These are phyloP conservation scores for Aradus depressus DNA, from an alignment of 2,888 invertebrate genomes.

Conservation along the genomic window DNA sequence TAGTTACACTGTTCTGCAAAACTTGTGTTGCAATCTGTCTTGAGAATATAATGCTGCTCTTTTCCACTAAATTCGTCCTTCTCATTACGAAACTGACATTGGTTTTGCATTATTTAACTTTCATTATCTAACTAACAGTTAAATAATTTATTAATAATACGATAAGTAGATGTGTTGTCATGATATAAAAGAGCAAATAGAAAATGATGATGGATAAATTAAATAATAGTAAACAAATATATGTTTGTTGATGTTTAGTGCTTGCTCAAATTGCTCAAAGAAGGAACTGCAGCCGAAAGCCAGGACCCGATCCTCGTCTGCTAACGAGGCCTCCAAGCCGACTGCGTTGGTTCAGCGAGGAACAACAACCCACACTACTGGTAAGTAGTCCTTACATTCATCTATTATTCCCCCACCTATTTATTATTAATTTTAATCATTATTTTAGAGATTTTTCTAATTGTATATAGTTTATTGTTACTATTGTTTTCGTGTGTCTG, in stretches of 20 bases:
- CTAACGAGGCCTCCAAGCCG: conserved; percentile 59
- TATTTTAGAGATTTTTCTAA: not conserved
- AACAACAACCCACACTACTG: conserved; percentile 33
- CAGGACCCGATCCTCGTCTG: conserved; percentile 55
- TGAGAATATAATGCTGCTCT: no score
- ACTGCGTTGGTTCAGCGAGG: conserved; percentile 46
- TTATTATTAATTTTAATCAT: not conserved
- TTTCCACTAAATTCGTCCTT: no score
- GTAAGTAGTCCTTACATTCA: not conserved
- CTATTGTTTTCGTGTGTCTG: no score
- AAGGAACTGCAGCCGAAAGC: conserved; percentile 48
- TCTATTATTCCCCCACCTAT: not conserved
- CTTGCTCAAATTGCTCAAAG: conserved; percentile 43
- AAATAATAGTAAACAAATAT: not conserved
- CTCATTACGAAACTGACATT: no score
- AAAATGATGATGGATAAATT: not conserved
- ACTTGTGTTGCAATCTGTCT: no score
- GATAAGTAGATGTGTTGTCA: no score
- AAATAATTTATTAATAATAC: no score
- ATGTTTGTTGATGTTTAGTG: conserved; percentile 21
- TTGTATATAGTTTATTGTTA: no score
- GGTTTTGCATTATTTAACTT: no score
- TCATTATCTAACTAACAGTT: no score
- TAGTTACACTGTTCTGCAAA: no score
- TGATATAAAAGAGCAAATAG: no score